Evolutionary conservation across 2,888 invertebrate genomes (phyloP).

Genomic region (Geotrupes spiniger): DNA sequence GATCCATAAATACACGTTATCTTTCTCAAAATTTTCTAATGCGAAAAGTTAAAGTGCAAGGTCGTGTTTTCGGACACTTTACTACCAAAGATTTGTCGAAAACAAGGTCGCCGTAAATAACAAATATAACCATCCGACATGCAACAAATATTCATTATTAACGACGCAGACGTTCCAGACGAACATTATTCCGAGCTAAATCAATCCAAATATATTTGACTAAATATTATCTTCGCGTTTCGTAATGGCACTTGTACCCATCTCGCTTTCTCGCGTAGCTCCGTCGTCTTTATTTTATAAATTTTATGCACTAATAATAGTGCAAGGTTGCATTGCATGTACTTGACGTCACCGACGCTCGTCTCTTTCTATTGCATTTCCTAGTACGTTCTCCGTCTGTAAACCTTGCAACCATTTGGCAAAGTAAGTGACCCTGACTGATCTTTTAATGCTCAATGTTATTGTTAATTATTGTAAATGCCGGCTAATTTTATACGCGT

Average conservation of each 20-base stretch:
- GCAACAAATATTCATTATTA: no score
- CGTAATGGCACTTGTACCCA: neutral
- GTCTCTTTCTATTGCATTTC: slow-evolving; percentile 18
- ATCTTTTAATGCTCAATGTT: slow-evolving; percentile 27
- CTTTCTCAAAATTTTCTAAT: no score
- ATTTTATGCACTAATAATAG: slow-evolving; percentile 51
- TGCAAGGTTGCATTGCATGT: slow-evolving; percentile 38
- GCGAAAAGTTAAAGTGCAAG: no score
- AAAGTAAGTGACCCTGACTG: slow-evolving; percentile 32
- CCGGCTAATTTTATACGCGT: slow-evolving; percentile 4
- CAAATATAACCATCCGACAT: no score
- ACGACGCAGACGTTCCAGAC: no score
- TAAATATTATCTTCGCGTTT: no score
- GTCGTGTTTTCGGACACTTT: no score
- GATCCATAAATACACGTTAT: no score
- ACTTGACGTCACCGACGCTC: slow-evolving; percentile 25
- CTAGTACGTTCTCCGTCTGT: slow-evolving; percentile 17
- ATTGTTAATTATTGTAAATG: slow-evolving; percentile 21
- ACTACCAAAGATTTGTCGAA: no score
- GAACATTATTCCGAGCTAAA: no score
- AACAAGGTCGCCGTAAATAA: no score
- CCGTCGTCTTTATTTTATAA: slow-evolving; percentile 20
- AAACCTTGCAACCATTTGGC: slow-evolving; percentile 35
- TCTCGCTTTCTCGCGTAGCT: neutral
- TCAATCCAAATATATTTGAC: no score